Evolutionary conservation across 2,888 invertebrate genomes (phyloP), one percentile per base, ranked within the genome.

Genomic region (Epirrhoe tristata): DNA sequence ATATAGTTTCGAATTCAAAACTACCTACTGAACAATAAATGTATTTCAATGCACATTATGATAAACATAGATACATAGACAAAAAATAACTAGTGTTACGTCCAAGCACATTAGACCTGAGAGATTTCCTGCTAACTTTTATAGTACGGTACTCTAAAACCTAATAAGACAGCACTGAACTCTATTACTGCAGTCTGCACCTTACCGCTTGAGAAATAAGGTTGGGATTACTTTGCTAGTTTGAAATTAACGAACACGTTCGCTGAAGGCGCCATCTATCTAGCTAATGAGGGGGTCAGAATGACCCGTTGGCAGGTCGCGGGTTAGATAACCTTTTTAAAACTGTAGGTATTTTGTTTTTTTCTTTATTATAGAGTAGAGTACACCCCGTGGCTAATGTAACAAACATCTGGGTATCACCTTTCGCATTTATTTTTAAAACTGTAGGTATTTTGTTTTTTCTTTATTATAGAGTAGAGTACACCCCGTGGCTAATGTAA

Each of bases 191-290:
- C 66, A 56, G 70, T 64, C 72, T 74, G 70, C 67, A 72, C 63
- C 69, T 65, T 57, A 72, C 68, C 67, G 59, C 61, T 66, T 60
- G 51, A 34, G 31, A 61, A 69, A 77, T 81, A 81, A 80, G 79
- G 80, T 77, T 71, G 75, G 75, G 80, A 83, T 83, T 85, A 79
- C 79, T 77, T 71, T 74, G 69, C 74, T 75, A 78, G 77, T 77
- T 81, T 81, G 74, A 82, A 86, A 83, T 83, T 83, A 86, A 88
- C 86, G 85, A 84, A 79, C 79, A 77, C 72, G 74, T 77, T 76
- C 74, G 82, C 81, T 80, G 80, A 81, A 79, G 78, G 77, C 73
- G 78, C 77, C 79, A 83, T 84, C 80, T 82, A 81, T 81, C 80
- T 77, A 69, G 75, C 77, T 86, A 83, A 84, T 81, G 82, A 81